Base-by-base conservation (phyloP, 2,888 invertebrate species). In the Erpobdella octoculata region DNA sequence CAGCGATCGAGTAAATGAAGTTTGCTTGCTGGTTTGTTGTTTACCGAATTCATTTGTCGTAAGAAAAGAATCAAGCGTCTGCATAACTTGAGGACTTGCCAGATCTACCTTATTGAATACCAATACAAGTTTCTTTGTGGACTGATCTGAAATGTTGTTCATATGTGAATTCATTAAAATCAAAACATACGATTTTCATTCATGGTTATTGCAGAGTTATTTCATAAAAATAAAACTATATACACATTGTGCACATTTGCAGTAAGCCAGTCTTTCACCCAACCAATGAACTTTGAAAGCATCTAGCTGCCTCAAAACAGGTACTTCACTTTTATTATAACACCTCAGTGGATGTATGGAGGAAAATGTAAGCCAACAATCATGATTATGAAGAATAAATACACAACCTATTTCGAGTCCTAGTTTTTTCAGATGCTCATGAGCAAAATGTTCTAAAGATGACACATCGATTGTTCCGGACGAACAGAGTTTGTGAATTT, bases 81-180 rank as follows among this genome's bases (percentile, higher is more conserved):
- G 46, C n/a, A 12, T n/a, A n/a, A n/a, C n/a, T n/a, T n/a, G n/a
- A n/a, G n/a, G n/a, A n/a, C n/a, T n/a, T 15, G 71, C 53, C 21
- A 3, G 77, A 25, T 81, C 81, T 67, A 70, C 73, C 74, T 81
- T 81, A 74, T 81, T 81, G 8, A 81, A 70, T 33, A 78, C 76
- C 46, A 79, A 71, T n/a, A 75, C 25, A n/a, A 72, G 18, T 31
- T 67, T 4, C 53, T 53, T 53, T 21, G 21, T 28, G 4, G 18
- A 53, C n/a, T n/a, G n/a, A n/a, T 46, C 9, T 53, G 53, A 53
- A 53, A 5, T n/a, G 1, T 9, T 25, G n/a, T 3, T 53, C 53
- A 53, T n/a, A n/a, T n/a, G n/a, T n/a, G n/a, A n/a, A n/a, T n/a
- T n/a, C n/a, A n/a, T n/a, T n/a, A n/a, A n/a, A n/a, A n/a, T n/a